Conservation (phyloP, 2,797 vertebrate species). For the Girardinus metallicus region DNA sequence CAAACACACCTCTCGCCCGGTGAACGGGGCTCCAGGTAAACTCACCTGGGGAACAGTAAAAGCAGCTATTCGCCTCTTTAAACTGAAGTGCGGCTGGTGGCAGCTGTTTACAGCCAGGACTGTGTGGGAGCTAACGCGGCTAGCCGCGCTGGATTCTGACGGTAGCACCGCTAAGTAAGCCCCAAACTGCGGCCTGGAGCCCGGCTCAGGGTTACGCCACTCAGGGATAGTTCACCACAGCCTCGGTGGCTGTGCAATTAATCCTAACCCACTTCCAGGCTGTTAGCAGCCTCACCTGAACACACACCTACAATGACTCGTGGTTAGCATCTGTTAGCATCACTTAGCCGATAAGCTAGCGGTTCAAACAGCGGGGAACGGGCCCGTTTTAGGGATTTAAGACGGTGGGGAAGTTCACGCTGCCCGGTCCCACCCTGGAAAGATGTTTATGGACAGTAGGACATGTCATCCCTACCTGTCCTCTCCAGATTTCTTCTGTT, state of each 20-base stretch:
- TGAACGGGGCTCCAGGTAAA: neutral
- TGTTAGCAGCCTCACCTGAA: conserved; percentile 22
- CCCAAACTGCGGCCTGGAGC: neutral
- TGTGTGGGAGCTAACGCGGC: conserved; percentile 5
- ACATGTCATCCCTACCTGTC: conserved; percentile 70
- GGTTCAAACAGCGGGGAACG: neutral
- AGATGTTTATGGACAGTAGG: neutral
- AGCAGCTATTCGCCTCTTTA: neutral
- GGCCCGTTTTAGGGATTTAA: neutral
- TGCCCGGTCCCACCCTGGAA: neutral
- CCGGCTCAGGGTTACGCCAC: rapidly evolving
- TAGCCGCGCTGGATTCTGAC: neutral
- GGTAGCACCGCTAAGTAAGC: neutral
- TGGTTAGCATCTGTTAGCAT: conserved; percentile 67
- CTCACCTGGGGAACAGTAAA: neutral
- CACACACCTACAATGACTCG: conserved; percentile 51
- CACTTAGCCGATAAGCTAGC: conserved; percentile 57
- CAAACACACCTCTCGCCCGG: neutral
- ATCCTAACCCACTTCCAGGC: conserved; percentile 2
- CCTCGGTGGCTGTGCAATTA: neutral
- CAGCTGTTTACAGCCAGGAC: neutral
- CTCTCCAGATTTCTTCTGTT: conserved; percentile 83
- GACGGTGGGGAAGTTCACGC: rapidly evolving
- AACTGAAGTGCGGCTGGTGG: neutral
- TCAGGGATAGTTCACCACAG: neutral